Conservation (phyloP, 2,113 vertebrate species). For the Archocentrus centrarchus region DNA sequence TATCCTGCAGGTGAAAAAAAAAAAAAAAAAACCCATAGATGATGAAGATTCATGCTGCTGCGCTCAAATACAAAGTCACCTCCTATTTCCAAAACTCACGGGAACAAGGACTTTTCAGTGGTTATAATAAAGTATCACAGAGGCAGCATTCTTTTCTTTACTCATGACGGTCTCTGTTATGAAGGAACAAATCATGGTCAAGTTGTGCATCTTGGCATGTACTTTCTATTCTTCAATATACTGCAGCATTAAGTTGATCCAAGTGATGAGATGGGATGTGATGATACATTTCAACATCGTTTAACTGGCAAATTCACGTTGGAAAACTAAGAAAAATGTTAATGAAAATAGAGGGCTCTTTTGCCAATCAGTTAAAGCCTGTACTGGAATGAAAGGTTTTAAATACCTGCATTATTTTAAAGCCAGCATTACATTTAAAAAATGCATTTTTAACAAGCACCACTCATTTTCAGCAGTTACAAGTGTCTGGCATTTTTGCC, state of each 20-base stretch:
- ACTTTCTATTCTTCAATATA: slow-evolving; percentile 24
- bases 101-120: slow-evolving; percentile 61
- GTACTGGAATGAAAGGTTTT: neutral
- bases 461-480: too few relatives aligned
- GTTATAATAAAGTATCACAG: slow-evolving; percentile 38
- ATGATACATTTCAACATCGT: neutral
- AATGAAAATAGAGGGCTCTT: neutral
- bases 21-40: slow-evolving; percentile 25
- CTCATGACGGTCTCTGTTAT: slow-evolving; percentile 20
- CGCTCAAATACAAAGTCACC: slow-evolving; percentile 43
- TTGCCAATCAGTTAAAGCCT: neutral
- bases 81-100: slow-evolving; percentile 46
- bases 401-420: too few relatives aligned
- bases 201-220: slow-evolving; percentile 55
- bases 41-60: slow-evolving; percentile 62
- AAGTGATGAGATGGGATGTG: neutral
- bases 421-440: too few relatives aligned
- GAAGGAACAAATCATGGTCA: slow-evolving; percentile 46
- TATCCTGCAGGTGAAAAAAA: slow-evolving; percentile 33
- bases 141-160: neutral
- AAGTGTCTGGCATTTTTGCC: too few relatives aligned
- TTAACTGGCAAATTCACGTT: neutral
- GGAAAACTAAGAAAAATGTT: neutral
- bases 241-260: slow-evolving; percentile 37
- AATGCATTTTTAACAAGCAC: too few relatives aligned